Evolutionary conservation across 35 echinoderm and acorn worm genomes (phyloP).

Genomic region (Apostichopus japonicus): DNA sequence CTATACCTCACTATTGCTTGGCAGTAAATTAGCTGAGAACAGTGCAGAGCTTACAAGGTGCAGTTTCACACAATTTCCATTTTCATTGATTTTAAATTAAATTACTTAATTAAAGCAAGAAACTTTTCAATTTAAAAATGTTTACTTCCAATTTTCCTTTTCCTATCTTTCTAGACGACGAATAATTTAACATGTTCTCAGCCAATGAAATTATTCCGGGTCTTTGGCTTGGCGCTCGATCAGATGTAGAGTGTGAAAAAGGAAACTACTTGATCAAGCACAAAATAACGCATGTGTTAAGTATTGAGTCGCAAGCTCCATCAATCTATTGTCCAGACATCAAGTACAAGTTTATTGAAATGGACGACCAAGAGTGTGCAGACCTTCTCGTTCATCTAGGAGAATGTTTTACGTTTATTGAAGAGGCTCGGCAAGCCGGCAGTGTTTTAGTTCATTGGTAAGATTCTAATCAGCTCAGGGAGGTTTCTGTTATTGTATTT

Average conservation of each 20-base stretch:
- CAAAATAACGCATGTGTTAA: conserved; percentile 56
- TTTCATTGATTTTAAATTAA: no score
- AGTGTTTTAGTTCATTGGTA: conserved; percentile 61
- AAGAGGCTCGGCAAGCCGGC: conserved; percentile 7
- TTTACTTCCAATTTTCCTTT: no score
- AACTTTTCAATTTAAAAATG: no score
- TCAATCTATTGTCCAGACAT: conserved; percentile 9
- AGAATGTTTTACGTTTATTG: conserved; percentile 60
- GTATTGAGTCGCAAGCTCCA: conserved; percentile 42
- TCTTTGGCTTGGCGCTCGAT: conserved; percentile 26
- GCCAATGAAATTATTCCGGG: conserved; percentile 49
- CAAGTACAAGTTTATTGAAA: conserved; percentile 48
- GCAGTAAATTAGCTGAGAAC: no score
- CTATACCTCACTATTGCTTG: no score
- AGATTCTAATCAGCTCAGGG: background rate
- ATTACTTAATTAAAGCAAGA: no score
- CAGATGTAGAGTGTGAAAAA: conserved; percentile 45
- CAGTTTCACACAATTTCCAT: no score
- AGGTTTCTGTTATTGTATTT: background rate
- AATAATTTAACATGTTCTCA: conserved; percentile 11
- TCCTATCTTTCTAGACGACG: no score
- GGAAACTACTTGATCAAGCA: conserved; percentile 23
- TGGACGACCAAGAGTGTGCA: conserved; percentile 27
- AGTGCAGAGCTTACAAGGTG: no score
- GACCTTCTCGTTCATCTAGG: conserved; percentile 50